Evolutionary conservation across 1,140 invertebrate species (phyloP), one percentile per base, ranked within the genome.

Genomic region (Aphelenchoides fujianensis): DNA sequence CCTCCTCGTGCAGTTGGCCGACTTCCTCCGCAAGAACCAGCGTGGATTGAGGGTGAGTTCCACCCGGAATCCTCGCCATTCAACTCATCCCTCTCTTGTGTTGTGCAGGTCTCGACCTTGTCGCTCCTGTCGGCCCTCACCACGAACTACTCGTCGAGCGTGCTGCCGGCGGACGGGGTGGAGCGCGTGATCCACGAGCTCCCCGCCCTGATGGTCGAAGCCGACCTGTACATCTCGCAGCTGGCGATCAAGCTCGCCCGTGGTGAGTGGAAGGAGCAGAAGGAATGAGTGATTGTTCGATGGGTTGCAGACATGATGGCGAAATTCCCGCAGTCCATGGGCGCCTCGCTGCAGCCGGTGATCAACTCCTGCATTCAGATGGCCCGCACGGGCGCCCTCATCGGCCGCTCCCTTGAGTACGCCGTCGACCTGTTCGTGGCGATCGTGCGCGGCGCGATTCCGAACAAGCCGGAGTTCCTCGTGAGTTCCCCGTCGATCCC

Each of bases 11-110:
- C 96, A 71, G 87, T 97, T 74, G 31, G 92, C 94, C 5, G 92
- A 93, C 3, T 98, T 98, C 82, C 86, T 98, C 59, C 88, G 95
- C 41, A 98, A 98, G 86, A 98, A 98, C 87, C 94, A 98, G 84
- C 88, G 96, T 74, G 92, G 94, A 28, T 86, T 98, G 23, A 19
- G 77, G 41, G 74, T 76, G 66, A 27, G 19, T n/a, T n/a, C n/a
- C n/a, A n/a, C n/a, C n/a, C n/a, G n/a, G n/a, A n/a, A n/a, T n/a
- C n/a, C n/a, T n/a, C n/a, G n/a, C n/a, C n/a, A n/a, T n/a, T n/a
- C n/a, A n/a, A n/a, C n/a, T n/a, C n/a, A n/a, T n/a, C n/a, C n/a
- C n/a, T n/a, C n/a, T n/a, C n/a, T n/a, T n/a, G n/a, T n/a, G n/a
- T n/a, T n/a, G n/a, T 76, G 52, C 96, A 97, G 86, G 85, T 98